phyloP scores from a whole-genome alignment of 2,113 vertebrate species.

The Harpagus bidentatus region DNA sequence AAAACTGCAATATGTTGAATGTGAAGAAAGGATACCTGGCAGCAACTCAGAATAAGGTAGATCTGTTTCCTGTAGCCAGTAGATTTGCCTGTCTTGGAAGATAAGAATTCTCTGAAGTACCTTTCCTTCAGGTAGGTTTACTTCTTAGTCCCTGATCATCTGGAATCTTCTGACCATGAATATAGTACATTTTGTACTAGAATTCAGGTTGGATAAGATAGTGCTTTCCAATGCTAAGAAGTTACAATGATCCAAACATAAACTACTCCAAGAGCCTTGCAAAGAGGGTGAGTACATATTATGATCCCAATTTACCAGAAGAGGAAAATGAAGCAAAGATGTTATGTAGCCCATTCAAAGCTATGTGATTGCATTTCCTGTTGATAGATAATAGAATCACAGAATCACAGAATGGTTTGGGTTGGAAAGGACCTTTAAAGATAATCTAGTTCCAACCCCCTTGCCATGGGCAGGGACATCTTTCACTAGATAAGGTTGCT shows the following conservation, averaged over 20 bases:
- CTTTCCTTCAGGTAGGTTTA: no score
- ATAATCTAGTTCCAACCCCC: no score
- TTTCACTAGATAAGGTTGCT: no score
- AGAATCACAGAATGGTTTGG: not conserved
- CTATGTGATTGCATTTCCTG: not conserved
- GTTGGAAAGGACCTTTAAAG: no score
- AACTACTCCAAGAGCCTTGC: not conserved
- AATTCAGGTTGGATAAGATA: not conserved
- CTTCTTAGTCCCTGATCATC: not conserved
- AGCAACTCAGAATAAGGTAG: constrained; percentile 80
- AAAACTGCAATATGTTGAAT: constrained; percentile 90
- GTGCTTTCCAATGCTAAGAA: not conserved
- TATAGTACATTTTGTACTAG: not conserved
- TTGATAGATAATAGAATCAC: not conserved
- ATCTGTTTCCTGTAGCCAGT: not conserved
- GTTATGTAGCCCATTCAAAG: not conserved
- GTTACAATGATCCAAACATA: not conserved
- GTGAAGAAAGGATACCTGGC: constrained; percentile 75
- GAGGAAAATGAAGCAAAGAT: not conserved
- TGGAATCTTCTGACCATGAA: not conserved
- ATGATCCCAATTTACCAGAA: not conserved
- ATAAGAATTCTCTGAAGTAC: not conserved
- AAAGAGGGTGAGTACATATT: not conserved
- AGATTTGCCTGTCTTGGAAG: not conserved
- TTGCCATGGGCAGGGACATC: no score